phyloP scores from a whole-genome alignment of 2,888 invertebrate genomes.

The Aricia artaxerxes region DNA sequence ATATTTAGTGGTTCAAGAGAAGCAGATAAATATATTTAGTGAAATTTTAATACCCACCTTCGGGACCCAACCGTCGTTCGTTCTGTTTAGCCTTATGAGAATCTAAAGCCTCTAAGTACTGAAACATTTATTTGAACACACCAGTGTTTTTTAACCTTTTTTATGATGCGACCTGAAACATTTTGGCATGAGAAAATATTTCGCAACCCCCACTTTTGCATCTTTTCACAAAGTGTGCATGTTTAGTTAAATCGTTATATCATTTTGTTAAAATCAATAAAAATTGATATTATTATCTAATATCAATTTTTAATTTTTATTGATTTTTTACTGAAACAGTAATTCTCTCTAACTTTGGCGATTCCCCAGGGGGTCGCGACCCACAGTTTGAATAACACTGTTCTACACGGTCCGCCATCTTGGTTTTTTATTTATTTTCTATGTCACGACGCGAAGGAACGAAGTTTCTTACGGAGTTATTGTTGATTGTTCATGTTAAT shows the following conservation, averaged over 20 bases:
- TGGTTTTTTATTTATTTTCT: slow-evolving; percentile 26
- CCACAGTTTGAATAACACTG: too few species aligned
- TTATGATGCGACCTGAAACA: too few species aligned
- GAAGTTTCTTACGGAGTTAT: neutral
- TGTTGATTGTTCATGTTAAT: neutral
- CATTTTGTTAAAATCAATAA: too few species aligned
- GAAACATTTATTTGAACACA: slow-evolving; percentile 32
- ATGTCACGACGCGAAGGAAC: neutral
- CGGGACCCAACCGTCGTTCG: slow-evolving; percentile 42
- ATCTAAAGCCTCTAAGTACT: slow-evolving; percentile 40
- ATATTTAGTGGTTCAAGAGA: slow-evolving; percentile 4
- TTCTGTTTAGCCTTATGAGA: slow-evolving; percentile 42
- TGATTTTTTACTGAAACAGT: too few species aligned
- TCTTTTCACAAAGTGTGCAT: too few species aligned
- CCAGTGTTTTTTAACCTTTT: neutral
- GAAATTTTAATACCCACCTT: slow-evolving; percentile 43
- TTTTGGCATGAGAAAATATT: too few species aligned
- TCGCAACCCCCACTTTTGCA: too few species aligned
- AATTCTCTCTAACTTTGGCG: too few species aligned
- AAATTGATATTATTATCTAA: too few species aligned
- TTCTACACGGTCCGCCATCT: neutral
- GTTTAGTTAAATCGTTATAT: too few species aligned
- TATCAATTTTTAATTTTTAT: too few species aligned
- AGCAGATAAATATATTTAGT: slow-evolving; percentile 41
- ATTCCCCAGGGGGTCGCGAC: too few species aligned